Percentiles rank a stretch among this genome's conserved stretches.
These are phyloP conservation scores for Nestor notabilis DNA, from an alignment of 2,113 vertebrate genomes.

Conservation along the genomic window DNA sequence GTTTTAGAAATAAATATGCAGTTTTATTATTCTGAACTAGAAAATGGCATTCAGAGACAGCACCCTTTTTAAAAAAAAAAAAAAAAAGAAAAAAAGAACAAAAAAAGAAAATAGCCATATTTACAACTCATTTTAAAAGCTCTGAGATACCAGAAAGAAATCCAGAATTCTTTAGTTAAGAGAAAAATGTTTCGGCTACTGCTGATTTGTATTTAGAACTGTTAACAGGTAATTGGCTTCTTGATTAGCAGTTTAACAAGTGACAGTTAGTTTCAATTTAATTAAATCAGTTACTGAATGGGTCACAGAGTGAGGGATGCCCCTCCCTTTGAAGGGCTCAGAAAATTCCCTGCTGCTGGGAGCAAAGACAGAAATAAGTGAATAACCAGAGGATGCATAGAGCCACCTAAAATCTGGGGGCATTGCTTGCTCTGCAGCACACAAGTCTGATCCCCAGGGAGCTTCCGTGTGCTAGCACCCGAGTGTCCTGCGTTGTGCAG, in stretches of 20 bases:
- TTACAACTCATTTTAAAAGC: neutral
- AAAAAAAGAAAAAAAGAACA: neutral
- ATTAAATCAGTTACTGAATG: conserved; percentile 6
- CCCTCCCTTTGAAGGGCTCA: neutral
- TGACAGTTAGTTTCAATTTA: conserved; percentile 16
- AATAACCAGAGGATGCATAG: neutral
- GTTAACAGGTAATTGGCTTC: neutral
- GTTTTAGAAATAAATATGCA: neutral
- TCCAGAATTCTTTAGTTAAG: neutral
- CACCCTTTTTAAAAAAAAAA: neutral
- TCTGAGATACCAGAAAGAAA: neutral
- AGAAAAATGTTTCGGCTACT: neutral
- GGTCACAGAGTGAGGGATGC: neutral
- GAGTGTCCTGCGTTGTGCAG: accelerated
- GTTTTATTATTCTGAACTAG: neutral
- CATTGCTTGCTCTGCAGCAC: neutral
- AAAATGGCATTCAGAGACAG: neutral
- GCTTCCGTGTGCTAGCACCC: neutral
- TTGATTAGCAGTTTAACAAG: conserved; percentile 32
- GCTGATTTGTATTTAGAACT: neutral
- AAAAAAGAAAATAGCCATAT: neutral
- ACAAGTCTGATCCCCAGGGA: neutral
- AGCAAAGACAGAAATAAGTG: neutral
- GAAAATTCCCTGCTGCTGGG: neutral
- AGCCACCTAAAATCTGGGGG: neutral